phyloP scores from a whole-genome alignment of 2,888 invertebrate species.

The Drosophila mayaguana region DNA sequence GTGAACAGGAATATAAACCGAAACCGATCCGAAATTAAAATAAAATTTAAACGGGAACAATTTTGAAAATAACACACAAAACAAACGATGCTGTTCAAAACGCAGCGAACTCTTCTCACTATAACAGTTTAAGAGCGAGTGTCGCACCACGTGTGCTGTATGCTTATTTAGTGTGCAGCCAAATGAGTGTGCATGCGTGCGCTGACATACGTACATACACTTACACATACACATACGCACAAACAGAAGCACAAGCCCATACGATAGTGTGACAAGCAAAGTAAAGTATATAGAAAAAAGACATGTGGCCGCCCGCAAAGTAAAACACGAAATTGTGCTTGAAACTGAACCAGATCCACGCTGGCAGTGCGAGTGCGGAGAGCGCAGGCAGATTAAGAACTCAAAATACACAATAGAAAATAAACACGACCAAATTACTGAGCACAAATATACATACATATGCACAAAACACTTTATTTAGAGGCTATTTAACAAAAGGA shows the following conservation, averaged over 20 bases:
- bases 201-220: slow-evolving; percentile 11
- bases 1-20: slow-evolving; percentile 5
- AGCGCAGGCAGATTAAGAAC: slow-evolving; percentile 42
- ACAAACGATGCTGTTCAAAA: slow-evolving; percentile 19
- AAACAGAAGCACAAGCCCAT: neutral
- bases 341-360: slow-evolving; percentile 64
- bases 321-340: slow-evolving; percentile 52
- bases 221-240: slow-evolving; percentile 4
- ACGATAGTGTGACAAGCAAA: slow-evolving; percentile 17
- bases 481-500: slow-evolving; percentile 7
- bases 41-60: slow-evolving; percentile 2
- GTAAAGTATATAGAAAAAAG: slow-evolving; percentile 38
- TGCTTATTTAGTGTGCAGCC: slow-evolving; percentile 22
- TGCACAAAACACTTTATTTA: neutral
- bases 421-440: slow-evolving; percentile 22
- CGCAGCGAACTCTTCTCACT: slow-evolving; percentile 28
- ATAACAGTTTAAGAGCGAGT: slow-evolving; percentile 12
- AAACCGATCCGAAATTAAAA: neutral
- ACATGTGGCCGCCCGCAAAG: slow-evolving; percentile 63
- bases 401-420: neutral
- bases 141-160: slow-evolving; percentile 47
- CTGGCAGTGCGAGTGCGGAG: slow-evolving; percentile 52
- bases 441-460: neutral
- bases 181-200: slow-evolving; percentile 1
- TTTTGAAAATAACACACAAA: neutral